phyloP scores from a whole-genome alignment of 1,140 invertebrate species.

The Rhynchophorus ferrugineus region DNA sequence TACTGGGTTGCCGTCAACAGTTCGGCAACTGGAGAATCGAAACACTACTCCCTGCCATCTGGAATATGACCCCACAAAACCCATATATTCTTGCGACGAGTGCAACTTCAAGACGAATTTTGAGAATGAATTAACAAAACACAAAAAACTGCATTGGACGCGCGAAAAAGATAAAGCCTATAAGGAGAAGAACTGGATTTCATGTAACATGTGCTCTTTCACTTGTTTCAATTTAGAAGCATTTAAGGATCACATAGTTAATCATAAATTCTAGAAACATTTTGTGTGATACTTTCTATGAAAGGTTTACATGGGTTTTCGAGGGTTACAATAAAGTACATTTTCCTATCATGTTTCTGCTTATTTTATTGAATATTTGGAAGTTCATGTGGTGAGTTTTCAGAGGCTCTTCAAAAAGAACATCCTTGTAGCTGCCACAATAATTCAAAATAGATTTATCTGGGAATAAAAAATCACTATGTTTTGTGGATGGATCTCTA shows the following conservation, averaged over 20 bases:
- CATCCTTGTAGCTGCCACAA: too few species aligned
- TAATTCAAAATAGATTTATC: too few species aligned
- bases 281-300: too few species aligned
- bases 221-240: constrained; percentile 5
- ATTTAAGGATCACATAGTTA: constrained; percentile 2
- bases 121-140: not conserved
- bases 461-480: too few species aligned
- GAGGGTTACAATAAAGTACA: too few species aligned
- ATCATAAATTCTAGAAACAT: too few species aligned
- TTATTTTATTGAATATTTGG: too few species aligned
- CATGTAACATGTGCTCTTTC: constrained; percentile 8
- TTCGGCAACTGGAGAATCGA: not conserved
- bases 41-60: not conserved
- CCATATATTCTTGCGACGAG: constrained; percentile 1
- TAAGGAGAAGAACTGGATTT: not conserved
- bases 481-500: too few species aligned
- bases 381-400: too few species aligned
- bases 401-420: too few species aligned
- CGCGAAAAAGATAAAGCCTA: constrained; percentile 2
- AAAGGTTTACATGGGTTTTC: too few species aligned
- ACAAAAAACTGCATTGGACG: constrained; percentile 10
- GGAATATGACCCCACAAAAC: constrained; percentile 4
- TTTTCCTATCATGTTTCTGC: too few species aligned
- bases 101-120: constrained; percentile 13
- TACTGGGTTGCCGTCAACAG: not conserved